These are phyloP conservation scores for Myotis brandtii DNA, from an alignment of 2,113 vertebrate species.

Conservation along the genomic window DNA sequence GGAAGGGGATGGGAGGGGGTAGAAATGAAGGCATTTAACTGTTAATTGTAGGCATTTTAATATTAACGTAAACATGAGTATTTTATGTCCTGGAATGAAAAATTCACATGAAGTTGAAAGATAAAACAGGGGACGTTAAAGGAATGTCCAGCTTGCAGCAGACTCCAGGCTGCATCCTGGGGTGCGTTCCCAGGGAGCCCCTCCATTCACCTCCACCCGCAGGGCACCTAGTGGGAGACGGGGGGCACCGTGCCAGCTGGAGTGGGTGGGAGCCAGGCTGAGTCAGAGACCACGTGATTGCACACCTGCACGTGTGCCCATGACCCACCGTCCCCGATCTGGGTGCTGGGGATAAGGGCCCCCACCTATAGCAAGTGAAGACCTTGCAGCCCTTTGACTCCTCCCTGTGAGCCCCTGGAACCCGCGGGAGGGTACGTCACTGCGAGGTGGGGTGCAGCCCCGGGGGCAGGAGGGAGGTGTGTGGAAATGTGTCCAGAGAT, in stretches of 20 bases:
- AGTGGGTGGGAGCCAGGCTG: not conserved
- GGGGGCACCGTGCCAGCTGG: not conserved
- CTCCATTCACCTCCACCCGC: not conserved
- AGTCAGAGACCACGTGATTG: not conserved
- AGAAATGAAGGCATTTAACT: not conserved
- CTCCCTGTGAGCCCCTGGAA: not conserved
- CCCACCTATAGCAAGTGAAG: conserved; percentile 32
- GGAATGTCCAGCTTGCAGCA: not conserved
- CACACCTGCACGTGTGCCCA: rapidly evolving
- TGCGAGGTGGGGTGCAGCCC: not conserved
- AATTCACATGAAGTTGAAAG: conserved; percentile 42
- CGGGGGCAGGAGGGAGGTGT: not conserved
- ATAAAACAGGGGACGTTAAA: not conserved
- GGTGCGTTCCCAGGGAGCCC: not conserved
- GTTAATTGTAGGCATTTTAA: conserved; percentile 55
- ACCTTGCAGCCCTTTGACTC: not conserved
- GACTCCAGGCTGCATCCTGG: not conserved
- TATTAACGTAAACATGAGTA: conserved; percentile 59
- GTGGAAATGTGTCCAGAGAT: not conserved
- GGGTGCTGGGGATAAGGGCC: not conserved
- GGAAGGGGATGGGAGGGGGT: not conserved
- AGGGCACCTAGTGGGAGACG: not conserved
- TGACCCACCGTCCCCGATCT: not conserved
- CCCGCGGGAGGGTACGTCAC: not conserved
- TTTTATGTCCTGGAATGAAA: conserved; percentile 59